Conservation (phyloP, 1,140 invertebrate species). For the Panonychus citri region DNA sequence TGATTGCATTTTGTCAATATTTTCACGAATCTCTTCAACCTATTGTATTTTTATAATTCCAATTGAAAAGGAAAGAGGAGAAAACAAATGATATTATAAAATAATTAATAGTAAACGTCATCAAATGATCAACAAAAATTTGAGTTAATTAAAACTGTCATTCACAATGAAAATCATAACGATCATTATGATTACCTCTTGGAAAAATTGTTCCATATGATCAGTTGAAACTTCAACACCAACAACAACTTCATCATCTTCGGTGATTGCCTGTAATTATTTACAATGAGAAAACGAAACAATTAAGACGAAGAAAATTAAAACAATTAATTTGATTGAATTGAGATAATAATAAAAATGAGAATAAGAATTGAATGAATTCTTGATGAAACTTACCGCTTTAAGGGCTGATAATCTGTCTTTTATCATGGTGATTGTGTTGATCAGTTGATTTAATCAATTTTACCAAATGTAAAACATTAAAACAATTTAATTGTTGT, state of each 20-base stretch:
- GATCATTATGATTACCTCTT: slow-evolving; percentile 23
- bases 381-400: slow-evolving; percentile 14
- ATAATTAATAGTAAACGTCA: background rate
- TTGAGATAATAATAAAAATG: too few species aligned
- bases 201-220: slow-evolving; percentile 26
- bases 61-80: slow-evolving; percentile 10
- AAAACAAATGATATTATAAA: slow-evolving; percentile 5
- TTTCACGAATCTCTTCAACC: slow-evolving; percentile 37
- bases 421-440: too few species aligned
- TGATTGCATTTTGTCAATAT: slow-evolving; percentile 34
- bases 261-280: slow-evolving; percentile 16
- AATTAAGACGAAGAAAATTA: background rate
- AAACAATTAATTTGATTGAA: background rate
- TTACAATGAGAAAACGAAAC: background rate
- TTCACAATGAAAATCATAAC: background rate
- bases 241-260: slow-evolving; percentile 23
- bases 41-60: too few species aligned
- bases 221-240: slow-evolving; percentile 16
- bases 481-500: too few species aligned
- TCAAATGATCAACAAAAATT: slow-evolving; percentile 3
- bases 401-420: slow-evolving; percentile 15
- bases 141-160: background rate
- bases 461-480: too few species aligned
- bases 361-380: background rate
- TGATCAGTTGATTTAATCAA: too few species aligned